Evolutionary conservation across 2,113 vertebrate genomes (phyloP).

Genomic region (Actenoides lindsayi): DNA sequence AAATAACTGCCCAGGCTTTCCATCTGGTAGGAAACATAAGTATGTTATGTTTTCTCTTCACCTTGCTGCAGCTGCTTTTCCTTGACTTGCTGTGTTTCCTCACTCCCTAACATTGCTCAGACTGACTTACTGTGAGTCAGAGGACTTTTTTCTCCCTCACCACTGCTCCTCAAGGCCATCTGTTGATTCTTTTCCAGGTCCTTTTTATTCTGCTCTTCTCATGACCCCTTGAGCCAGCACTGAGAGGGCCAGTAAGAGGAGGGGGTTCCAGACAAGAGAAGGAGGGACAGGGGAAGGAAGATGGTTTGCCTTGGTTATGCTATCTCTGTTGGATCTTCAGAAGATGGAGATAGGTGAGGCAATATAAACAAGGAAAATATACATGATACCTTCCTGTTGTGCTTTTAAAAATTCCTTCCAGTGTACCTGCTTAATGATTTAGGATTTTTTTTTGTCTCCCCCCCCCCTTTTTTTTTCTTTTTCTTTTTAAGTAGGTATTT

Average conservation of each 20-base stretch:
- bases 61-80: not conserved
- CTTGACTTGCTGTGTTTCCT: not conserved
- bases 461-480: no score
- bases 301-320: not conserved
- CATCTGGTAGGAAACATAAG: not conserved
- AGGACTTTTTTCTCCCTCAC: not conserved
- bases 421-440: not conserved
- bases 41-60: not conserved
- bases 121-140: not conserved
- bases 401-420: not conserved
- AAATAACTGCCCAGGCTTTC: not conserved
- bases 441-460: no score
- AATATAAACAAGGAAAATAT: not conserved
- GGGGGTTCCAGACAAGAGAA: not conserved
- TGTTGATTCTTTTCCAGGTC: not conserved
- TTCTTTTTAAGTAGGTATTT: not conserved
- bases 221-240: not conserved
- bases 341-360: not conserved
- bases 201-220: not conserved
- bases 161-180: not conserved
- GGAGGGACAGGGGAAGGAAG: not conserved
- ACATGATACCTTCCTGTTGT: not conserved
- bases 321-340: not conserved
- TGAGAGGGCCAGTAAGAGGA: not conserved
- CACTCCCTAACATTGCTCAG: not conserved